phyloP scores from a whole-genome alignment of 2,113 vertebrate genomes.

The Alaudala cheleensis region DNA sequence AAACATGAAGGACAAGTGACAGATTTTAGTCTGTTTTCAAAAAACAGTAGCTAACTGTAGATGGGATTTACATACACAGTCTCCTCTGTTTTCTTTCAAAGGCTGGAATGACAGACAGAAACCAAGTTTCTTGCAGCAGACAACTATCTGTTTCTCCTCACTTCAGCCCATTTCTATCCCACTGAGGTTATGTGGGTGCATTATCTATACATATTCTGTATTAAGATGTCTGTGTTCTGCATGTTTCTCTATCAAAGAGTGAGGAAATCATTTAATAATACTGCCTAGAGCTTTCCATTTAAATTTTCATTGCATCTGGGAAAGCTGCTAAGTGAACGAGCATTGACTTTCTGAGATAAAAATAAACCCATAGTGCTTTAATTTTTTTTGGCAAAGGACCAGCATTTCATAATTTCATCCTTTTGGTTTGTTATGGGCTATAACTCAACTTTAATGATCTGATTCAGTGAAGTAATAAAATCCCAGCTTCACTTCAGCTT shows the following conservation, averaged over 20 bases:
- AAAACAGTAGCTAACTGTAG: not conserved
- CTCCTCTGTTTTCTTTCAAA: not conserved
- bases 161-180: not conserved
- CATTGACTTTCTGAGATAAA: conserved; percentile 71
- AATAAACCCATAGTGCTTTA: conserved; percentile 68
- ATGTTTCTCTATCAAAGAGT: conserved; percentile 51
- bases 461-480: conserved; percentile 72
- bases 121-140: not conserved
- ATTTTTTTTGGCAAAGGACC: conserved; percentile 55
- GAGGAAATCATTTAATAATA: conserved; percentile 60
- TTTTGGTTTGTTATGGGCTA: conserved; percentile 60
- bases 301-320: conserved; percentile 71
- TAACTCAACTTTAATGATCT: conserved; percentile 76
- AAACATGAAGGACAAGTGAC: not conserved
- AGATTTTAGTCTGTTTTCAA: not conserved
- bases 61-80: not conserved
- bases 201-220: conserved; percentile 47
- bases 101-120: not conserved
- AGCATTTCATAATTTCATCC: conserved; percentile 69
- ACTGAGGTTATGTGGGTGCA: not conserved
- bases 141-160: not conserved
- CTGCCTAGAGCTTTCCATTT: conserved; percentile 72
- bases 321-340: conserved; percentile 63
- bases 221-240: conserved; percentile 53
- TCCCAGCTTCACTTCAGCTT: conserved; percentile 16